Conservation (phyloP, 2,888 invertebrate species). For the Dorcus hopei region DNA sequence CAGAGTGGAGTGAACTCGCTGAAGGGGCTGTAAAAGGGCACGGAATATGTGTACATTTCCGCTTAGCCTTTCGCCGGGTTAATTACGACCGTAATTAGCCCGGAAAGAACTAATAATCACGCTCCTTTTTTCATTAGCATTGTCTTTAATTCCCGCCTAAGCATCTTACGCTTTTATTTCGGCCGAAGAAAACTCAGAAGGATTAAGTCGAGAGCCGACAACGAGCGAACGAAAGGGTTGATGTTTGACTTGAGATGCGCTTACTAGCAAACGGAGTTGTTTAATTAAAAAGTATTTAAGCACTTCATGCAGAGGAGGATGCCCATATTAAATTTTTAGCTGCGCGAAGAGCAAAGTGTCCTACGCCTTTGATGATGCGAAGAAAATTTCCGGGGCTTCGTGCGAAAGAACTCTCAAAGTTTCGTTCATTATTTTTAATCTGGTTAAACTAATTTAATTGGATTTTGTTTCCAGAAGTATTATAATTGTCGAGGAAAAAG, state of each 20-base stretch:
- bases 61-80: slow-evolving; percentile 28
- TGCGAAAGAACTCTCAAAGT: too few relatives aligned
- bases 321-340: too few relatives aligned
- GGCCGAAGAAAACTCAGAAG: slow-evolving; percentile 30
- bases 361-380: too few relatives aligned
- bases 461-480: too few relatives aligned
- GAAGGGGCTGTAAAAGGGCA: neutral
- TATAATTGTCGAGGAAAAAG: too few relatives aligned
- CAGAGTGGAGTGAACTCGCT: neutral
- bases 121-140: slow-evolving; percentile 29
- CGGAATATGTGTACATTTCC: slow-evolving; percentile 24
- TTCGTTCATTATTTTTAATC: too few relatives aligned
- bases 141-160: slow-evolving; percentile 32
- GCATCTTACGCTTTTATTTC: slow-evolving; percentile 30
- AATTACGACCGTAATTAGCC: slow-evolving; percentile 31
- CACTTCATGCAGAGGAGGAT: slow-evolving; percentile 8
- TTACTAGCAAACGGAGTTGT: slow-evolving; percentile 17
- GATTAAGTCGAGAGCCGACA: slow-evolving; percentile 24
- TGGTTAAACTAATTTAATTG: too few relatives aligned
- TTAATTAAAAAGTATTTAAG: slow-evolving; percentile 24
- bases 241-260: slow-evolving; percentile 23
- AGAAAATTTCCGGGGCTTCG: too few relatives aligned
- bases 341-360: too few relatives aligned
- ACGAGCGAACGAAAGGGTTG: slow-evolving; percentile 16
- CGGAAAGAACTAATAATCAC: slow-evolving; percentile 31